These are phyloP conservation scores for Ellobius talpinus DNA, from an alignment of 2,113 vertebrate species.

Conservation along the genomic window DNA sequence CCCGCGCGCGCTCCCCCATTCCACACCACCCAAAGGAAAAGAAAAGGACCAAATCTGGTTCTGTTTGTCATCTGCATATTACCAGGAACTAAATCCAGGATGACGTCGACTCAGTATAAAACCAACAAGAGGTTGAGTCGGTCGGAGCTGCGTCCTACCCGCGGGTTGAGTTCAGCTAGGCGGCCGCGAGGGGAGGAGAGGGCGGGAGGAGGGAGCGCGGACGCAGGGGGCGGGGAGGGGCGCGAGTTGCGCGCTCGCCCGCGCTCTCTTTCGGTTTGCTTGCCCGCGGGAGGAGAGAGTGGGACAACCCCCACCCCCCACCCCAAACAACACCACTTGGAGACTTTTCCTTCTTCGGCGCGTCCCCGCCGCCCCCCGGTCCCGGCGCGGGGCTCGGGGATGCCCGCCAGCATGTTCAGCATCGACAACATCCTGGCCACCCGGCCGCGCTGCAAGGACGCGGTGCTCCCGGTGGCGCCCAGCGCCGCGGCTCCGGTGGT, in stretches of 20 bases:
- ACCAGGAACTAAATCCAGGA: constrained; percentile 88
- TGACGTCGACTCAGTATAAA: constrained; percentile 98
- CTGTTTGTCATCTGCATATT: constrained; percentile 91
- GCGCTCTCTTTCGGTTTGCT: constrained; percentile 72
- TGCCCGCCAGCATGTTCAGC: constrained; percentile 99
- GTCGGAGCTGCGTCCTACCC: constrained; percentile 86
- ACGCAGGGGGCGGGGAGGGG: constrained; percentile 85
- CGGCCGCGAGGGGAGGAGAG: constrained; percentile 74
- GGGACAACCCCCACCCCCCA: not conserved
- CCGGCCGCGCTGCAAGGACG: constrained; percentile 96
- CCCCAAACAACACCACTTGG: not conserved
- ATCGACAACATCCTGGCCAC: constrained; percentile 98
- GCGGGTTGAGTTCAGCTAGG: constrained; percentile 82
- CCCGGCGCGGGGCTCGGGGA: constrained; percentile 86
- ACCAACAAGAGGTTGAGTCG: constrained; percentile 88
- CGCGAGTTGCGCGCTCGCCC: constrained; percentile 62
- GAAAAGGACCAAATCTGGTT: constrained; percentile 87
- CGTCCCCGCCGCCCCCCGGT: constrained; percentile 65
- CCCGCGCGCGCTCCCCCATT: constrained; percentile 13
- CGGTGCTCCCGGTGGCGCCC: constrained; percentile 91
- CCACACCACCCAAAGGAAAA: constrained; percentile 67
- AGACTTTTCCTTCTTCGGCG: constrained; percentile 37
- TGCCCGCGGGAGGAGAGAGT: not conserved
- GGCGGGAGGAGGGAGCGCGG: constrained; percentile 81
- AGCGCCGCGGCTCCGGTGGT: constrained; percentile 90